phyloP scores from a whole-genome alignment of 2,797 vertebrate species.

The Eulemur mongoz region DNA sequence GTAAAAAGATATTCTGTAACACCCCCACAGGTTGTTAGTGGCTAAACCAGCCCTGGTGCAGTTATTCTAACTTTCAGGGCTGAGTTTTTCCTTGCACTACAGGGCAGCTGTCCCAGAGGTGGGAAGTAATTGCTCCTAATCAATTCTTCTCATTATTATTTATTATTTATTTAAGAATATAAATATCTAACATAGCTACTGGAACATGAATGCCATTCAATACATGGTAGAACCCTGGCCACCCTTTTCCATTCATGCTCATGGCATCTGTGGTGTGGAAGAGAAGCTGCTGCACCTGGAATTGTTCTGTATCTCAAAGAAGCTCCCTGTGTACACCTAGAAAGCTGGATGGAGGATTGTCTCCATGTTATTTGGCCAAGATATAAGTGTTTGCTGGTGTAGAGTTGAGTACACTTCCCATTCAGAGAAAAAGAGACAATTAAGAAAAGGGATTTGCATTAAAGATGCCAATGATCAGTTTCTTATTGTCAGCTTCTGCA shows the following conservation, averaged over 20 bases:
- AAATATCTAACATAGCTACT: not conserved
- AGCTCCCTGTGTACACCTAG: not conserved
- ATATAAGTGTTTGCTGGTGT: not conserved
- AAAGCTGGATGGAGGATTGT: not conserved
- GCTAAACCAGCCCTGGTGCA: not conserved
- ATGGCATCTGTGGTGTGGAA: not conserved
- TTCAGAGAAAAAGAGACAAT: not conserved
- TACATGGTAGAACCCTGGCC: not conserved
- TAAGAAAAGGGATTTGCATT: not conserved
- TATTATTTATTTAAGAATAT: not conserved
- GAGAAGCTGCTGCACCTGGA: not conserved
- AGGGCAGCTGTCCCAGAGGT: not conserved
- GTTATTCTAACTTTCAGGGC: not conserved
- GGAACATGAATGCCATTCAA: not conserved
- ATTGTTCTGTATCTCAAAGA: not conserved
- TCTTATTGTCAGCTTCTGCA: constrained; percentile 42
- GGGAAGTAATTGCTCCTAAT: not conserved
- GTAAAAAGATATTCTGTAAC: not conserved
- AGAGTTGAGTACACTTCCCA: not conserved
- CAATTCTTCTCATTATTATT: not conserved
- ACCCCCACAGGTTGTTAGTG: fast-evolving
- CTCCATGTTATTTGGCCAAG: not conserved
- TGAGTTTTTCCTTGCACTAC: not conserved
- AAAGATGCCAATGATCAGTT: not conserved
- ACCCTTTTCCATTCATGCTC: fast-evolving